A percentile compares a stretch with the other conserved stretches of the same genome.
phyloP scores from a whole-genome alignment of 92 coral and sea anemone genomes.

The Zoanthus solanderi region DNA sequence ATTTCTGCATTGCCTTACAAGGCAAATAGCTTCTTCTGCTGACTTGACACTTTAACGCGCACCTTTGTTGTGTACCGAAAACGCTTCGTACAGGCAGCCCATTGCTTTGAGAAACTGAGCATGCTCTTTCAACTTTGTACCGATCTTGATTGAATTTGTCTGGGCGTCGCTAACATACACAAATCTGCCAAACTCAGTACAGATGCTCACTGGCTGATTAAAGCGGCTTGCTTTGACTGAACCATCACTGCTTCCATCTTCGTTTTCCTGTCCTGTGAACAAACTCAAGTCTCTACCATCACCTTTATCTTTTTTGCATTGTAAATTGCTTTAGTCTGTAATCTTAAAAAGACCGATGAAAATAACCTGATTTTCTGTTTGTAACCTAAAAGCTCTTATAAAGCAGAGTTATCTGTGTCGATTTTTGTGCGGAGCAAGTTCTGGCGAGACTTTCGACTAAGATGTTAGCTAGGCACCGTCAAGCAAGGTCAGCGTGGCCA shows the following conservation, averaged over 20 bases:
- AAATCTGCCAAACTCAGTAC: constrained; percentile 18
- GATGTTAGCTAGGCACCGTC: no score
- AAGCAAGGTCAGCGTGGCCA: no score
- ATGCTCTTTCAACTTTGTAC: constrained; percentile 36
- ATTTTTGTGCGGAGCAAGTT: constrained; percentile 9
- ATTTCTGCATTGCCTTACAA: constrained; percentile 67
- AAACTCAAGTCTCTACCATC: constrained; percentile 47
- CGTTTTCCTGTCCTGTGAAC: constrained; percentile 14
- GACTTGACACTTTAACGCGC: no score
- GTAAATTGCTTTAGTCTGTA: no score
- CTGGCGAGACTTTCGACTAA: no score
- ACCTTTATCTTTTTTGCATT: background rate
- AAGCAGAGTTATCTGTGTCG: constrained; percentile 42
- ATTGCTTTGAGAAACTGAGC: constrained; percentile 39
- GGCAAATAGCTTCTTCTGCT: background rate
- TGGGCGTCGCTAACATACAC: constrained; percentile 9
- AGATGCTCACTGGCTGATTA: constrained; percentile 38
- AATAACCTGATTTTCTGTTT: no score
- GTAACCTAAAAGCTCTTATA: no score
- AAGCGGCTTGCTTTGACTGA: constrained; percentile 29
- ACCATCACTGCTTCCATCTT: constrained; percentile 27
- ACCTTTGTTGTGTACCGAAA: constrained; percentile 57
- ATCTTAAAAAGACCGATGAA: no score
- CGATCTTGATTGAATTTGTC: constrained; percentile 60
- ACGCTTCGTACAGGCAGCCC: constrained; percentile 62